These are phyloP conservation scores for Pachyrhynchus sulphureomaculatus DNA, from an alignment of 1,140 invertebrate genomes.

Conservation along the genomic window DNA sequence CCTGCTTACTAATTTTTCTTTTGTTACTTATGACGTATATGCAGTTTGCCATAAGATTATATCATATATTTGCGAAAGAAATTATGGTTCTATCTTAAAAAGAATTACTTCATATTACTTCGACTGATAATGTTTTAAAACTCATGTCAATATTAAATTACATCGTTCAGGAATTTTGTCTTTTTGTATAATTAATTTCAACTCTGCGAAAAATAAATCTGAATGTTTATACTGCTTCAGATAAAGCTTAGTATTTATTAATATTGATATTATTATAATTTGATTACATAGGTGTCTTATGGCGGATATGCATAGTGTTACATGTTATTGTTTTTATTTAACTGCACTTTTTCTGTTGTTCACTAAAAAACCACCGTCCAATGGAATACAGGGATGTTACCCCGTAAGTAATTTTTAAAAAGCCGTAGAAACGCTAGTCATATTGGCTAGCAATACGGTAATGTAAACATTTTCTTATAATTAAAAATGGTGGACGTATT, in stretches of 20 bases:
- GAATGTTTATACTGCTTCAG: too few species aligned
- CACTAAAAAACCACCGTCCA: constrained; percentile 61
- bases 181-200: too few species aligned
- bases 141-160: too few species aligned
- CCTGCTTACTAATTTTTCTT: constrained; percentile 57
- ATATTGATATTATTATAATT: background rate
- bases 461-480: background rate
- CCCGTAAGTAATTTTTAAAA: constrained; percentile 69
- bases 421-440: constrained; percentile 18
- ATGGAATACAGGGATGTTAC: constrained; percentile 72
- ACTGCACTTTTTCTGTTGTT: constrained; percentile 74
- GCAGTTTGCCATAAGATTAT: background rate
- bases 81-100: too few species aligned
- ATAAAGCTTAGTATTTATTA: too few species aligned
- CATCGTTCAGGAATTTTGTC: too few species aligned
- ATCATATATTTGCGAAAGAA: too few species aligned
- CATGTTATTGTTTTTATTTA: constrained; percentile 66
- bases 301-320: background rate
- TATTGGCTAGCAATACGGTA: constrained; percentile 11
- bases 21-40: constrained; percentile 50
- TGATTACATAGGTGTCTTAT: background rate
- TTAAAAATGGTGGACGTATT: constrained; percentile 4
- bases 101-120: too few species aligned
- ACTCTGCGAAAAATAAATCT: too few species aligned
- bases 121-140: too few species aligned